A percentile compares a stretch with the other conserved stretches of the same genome.
These are phyloP conservation scores for Panzeria rudis DNA, from an alignment of 2,888 invertebrate genomes.

Conservation along the genomic window DNA sequence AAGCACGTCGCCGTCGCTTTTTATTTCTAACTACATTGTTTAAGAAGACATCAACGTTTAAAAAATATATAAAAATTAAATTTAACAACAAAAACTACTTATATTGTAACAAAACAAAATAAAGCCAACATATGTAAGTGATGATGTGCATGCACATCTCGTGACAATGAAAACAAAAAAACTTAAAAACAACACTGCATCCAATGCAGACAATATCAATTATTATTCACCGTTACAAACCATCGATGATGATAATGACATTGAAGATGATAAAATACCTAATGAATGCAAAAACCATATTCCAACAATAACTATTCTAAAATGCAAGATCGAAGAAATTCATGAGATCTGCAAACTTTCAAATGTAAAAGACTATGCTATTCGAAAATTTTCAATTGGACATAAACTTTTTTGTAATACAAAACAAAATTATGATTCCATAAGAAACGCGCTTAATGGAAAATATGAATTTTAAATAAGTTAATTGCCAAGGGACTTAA, in stretches of 20 bases:
- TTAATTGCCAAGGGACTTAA: background rate
- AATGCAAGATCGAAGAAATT: constrained; percentile 8
- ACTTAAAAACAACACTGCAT: constrained; percentile 21
- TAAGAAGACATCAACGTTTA: too few species aligned
- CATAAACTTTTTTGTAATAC: constrained; percentile 27
- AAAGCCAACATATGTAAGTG: constrained; percentile 14
- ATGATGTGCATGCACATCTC: constrained; percentile 28
- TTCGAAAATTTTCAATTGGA: constrained; percentile 32
- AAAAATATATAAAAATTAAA: too few species aligned
- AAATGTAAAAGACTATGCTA: background rate
- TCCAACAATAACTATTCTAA: constrained; percentile 6
- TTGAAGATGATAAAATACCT: constrained; percentile 3
- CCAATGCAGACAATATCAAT: constrained; percentile 13
- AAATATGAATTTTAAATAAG: constrained; percentile 13
- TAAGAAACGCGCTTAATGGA: background rate
- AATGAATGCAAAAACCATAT: constrained; percentile 15
- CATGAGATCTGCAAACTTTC: constrained; percentile 9
- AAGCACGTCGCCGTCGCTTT: too few species aligned
- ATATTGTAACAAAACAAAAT: constrained; percentile 24
- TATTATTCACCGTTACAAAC: constrained; percentile 22
- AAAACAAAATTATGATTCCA: constrained; percentile 10
- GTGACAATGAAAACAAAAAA: background rate
- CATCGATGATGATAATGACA: constrained; percentile 14
- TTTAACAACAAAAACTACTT: too few species aligned
- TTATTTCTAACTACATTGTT: too few species aligned